phyloP scores from a whole-genome alignment of 2,113 vertebrate genomes.

The Hippotragus niger region DNA sequence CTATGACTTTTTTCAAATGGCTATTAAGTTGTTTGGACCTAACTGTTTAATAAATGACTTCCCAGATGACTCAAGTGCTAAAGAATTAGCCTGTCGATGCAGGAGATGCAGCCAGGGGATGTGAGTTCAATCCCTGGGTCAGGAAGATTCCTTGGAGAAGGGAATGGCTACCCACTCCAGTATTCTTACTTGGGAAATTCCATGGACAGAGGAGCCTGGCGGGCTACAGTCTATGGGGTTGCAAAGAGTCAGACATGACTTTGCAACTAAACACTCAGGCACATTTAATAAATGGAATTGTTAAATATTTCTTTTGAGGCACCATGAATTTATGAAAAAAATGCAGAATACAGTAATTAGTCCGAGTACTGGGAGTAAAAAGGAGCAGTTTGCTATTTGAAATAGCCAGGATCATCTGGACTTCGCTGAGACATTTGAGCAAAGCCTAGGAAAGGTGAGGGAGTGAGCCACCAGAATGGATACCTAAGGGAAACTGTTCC shows the following conservation, averaged over 20 bases:
- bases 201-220: background rate
- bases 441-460: background rate
- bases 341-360: background rate
- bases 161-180: background rate
- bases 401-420: background rate
- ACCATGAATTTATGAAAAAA: background rate
- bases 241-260: background rate
- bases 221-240: background rate
- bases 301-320: background rate
- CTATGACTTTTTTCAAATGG: background rate
- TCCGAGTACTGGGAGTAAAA: background rate
- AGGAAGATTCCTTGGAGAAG: background rate
- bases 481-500: background rate
- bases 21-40: background rate
- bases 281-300: background rate
- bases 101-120: background rate
- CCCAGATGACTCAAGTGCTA: background rate
- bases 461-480: background rate
- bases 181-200: background rate
- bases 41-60: background rate
- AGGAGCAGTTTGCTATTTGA: background rate
- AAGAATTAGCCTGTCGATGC: background rate
- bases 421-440: background rate
- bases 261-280: background rate
- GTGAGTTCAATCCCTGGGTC: background rate